A percentile compares a stretch with the other conserved stretches of the same genome.
phyloP scores from a whole-genome alignment of 2,797 vertebrate genomes.

The Glyptemys insculpta region DNA sequence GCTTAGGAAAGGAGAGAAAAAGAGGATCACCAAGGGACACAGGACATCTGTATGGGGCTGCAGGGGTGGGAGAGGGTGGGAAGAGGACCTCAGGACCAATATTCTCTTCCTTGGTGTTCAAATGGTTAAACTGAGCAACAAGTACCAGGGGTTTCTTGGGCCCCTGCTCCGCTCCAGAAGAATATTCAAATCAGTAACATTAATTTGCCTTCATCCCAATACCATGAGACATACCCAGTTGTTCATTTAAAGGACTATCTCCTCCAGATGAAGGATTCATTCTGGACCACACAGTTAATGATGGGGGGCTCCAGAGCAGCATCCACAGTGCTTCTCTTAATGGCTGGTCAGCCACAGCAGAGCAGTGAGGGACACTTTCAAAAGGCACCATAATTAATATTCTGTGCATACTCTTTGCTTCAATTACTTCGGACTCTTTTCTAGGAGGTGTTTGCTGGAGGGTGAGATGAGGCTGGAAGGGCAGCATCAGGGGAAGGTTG shows the following conservation, averaged over 20 bases:
- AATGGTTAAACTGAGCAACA: neutral
- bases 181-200: neutral
- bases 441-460: accelerated
- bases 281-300: neutral
- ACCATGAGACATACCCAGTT: neutral
- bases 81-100: neutral
- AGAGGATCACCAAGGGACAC: neutral
- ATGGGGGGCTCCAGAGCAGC: neutral
- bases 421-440: neutral
- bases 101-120: neutral
- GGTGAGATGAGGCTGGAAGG: neutral
- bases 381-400: neutral
- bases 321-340: neutral
- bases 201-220: neutral
- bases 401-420: neutral
- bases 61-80: neutral
- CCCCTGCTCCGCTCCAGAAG: neutral
- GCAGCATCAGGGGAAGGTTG: neutral
- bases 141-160: neutral
- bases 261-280: neutral
- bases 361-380: neutral
- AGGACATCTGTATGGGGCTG: neutral
- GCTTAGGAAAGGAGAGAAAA: neutral
- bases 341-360: neutral
- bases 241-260: neutral